Evolutionary conservation across 1,140 invertebrate genomes (phyloP).

Genomic region (Euborellia annulipes): DNA sequence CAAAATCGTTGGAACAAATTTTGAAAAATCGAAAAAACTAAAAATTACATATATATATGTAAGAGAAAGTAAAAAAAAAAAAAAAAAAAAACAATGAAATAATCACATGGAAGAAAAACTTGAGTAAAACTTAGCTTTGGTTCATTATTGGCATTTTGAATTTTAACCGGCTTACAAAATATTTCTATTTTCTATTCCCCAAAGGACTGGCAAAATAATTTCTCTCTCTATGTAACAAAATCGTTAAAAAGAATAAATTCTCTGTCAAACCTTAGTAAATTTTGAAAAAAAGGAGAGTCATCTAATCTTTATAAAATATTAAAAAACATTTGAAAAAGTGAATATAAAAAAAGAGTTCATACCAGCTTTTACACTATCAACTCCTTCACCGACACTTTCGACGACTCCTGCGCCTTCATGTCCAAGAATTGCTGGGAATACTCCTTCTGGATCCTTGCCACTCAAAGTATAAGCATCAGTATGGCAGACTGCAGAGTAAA

Average conservation of each 20-base stretch:
- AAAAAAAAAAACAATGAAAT: too few relatives aligned
- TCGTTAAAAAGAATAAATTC: too few relatives aligned
- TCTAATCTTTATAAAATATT: constrained; percentile 8
- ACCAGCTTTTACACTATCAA: constrained; percentile 71
- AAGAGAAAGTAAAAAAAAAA: too few relatives aligned
- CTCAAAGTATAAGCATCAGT: constrained; percentile 90
- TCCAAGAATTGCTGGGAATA: constrained; percentile 84
- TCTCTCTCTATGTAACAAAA: not conserved
- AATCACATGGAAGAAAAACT: too few relatives aligned
- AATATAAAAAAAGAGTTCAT: constrained; percentile 14
- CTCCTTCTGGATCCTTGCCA: constrained; percentile 85
- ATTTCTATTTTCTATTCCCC: too few relatives aligned
- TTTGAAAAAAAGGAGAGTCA: constrained; percentile 15
- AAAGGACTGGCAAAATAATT: too few relatives aligned
- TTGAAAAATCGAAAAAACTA: too few relatives aligned
- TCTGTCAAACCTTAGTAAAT: not conserved
- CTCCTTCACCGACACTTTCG: constrained; percentile 88
- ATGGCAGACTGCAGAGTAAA: constrained; percentile 87
- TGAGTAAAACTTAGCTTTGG: too few relatives aligned
- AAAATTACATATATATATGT: too few relatives aligned
- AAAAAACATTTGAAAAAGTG: constrained; percentile 6
- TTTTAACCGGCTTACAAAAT: too few relatives aligned
- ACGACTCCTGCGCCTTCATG: constrained; percentile 93
- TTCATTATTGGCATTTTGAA: too few relatives aligned
- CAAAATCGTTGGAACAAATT: too few relatives aligned